phyloP scores from a whole-genome alignment of 2,113 vertebrate genomes.

The Tenrec ecaudatus region DNA sequence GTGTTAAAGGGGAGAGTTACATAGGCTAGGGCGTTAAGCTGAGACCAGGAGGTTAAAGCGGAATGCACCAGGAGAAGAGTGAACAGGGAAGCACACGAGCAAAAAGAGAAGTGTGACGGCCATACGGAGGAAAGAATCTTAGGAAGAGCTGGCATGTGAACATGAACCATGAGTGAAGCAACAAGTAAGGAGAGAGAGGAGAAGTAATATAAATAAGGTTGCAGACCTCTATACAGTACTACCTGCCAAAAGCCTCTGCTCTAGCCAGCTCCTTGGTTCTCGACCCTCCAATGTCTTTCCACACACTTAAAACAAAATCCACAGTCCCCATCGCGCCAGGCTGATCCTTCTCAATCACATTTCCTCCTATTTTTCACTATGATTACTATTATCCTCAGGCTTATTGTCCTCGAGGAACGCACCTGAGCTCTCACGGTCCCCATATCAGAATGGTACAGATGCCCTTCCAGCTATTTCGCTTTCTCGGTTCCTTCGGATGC shows the following conservation, averaged over 20 bases:
- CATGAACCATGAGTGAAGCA: neutral
- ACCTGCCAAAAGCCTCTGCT: neutral
- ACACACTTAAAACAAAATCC: neutral
- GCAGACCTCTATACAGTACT: neutral
- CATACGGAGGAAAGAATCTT: neutral
- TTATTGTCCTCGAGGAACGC: neutral
- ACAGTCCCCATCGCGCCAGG: neutral
- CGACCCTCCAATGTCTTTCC: neutral
- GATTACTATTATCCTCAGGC: neutral
- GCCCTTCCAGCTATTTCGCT: neutral
- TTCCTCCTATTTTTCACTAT: neutral
- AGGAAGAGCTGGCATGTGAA: neutral
- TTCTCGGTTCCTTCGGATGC: too few relatives aligned
- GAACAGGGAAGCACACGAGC: neutral
- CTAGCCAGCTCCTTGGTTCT: neutral
- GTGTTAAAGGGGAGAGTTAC: accelerated
- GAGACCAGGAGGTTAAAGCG: neutral
- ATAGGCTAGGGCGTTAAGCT: neutral
- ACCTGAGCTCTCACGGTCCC: neutral
- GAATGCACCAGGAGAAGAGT: neutral
- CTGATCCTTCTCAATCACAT: neutral
- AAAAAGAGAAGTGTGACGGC: neutral
- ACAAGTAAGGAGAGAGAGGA: neutral
- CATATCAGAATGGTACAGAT: neutral
- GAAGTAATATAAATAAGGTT: too few relatives aligned